phyloP scores from a whole-genome alignment of 2,113 vertebrate genomes.

The Ameiurus melas region DNA sequence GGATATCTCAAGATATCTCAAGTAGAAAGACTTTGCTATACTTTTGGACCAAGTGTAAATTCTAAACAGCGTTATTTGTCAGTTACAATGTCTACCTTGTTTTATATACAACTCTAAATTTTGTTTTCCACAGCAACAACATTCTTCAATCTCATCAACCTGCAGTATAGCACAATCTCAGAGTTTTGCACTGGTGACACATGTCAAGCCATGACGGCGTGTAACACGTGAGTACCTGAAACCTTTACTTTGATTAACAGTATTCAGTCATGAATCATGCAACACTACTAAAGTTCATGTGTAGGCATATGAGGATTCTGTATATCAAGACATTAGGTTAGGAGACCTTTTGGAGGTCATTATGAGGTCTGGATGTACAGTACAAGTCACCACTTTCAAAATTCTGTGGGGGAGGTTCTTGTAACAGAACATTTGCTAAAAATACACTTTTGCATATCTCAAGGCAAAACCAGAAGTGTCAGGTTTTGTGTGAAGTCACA shows the following conservation, averaged over 20 bases:
- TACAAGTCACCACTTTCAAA: neutral
- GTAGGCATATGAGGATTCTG: neutral
- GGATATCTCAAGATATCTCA: too few relatives aligned
- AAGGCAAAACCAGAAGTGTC: neutral
- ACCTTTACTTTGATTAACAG: slow-evolving; percentile 33
- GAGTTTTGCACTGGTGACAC: slow-evolving; percentile 98
- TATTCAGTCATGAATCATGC: neutral
- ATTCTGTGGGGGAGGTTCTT: neutral
- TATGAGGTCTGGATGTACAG: neutral
- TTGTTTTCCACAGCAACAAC: slow-evolving; percentile 84
- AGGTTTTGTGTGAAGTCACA: neutral
- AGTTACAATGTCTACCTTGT: neutral
- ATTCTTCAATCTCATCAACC: slow-evolving; percentile 98
- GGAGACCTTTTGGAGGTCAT: neutral
- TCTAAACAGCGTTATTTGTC: neutral
- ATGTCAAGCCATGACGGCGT: slow-evolving; percentile 96
- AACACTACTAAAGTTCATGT: neutral
- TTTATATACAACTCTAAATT: neutral
- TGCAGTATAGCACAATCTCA: slow-evolving; percentile 99
- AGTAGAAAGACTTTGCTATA: neutral
- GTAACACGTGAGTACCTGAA: slow-evolving; percentile 88
- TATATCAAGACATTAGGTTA: neutral
- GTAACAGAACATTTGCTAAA: neutral
- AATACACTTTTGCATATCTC: too few relatives aligned
- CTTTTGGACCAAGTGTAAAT: neutral